phyloP scores from a whole-genome alignment of 2,888 invertebrate species.

The Erebia epiphron region DNA sequence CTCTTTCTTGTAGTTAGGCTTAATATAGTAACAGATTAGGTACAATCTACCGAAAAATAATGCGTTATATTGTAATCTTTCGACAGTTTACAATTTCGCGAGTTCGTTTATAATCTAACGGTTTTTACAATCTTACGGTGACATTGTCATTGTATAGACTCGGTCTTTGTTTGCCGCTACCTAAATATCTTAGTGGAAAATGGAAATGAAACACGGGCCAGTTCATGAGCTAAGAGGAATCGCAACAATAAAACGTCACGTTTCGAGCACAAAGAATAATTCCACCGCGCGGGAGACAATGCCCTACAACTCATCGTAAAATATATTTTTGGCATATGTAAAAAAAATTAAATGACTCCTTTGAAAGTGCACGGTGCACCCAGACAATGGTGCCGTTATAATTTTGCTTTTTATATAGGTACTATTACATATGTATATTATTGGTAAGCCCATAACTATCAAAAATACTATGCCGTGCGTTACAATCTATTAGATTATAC shows the following conservation, averaged over 20 bases:
- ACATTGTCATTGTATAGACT: background rate
- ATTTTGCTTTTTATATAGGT: slow-evolving; percentile 12
- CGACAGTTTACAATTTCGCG: too few species aligned
- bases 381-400: slow-evolving; percentile 25
- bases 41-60: too few species aligned
- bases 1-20: too few species aligned
- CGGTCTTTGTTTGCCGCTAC: slow-evolving; percentile 11
- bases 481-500: too few species aligned
- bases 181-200: slow-evolving; percentile 23
- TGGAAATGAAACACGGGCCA: slow-evolving; percentile 31
- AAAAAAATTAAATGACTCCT: slow-evolving; percentile 37
- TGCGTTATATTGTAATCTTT: too few species aligned
- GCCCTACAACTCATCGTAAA: slow-evolving; percentile 36
- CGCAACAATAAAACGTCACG: slow-evolving; percentile 24
- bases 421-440: too few species aligned
- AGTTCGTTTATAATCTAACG: too few species aligned
- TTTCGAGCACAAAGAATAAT: slow-evolving; percentile 29
- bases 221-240: slow-evolving; percentile 30
- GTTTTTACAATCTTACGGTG: too few species aligned
- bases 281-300: slow-evolving; percentile 32
- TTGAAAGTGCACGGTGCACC: slow-evolving; percentile 30
- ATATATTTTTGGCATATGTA: slow-evolving; percentile 39
- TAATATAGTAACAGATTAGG: too few species aligned
- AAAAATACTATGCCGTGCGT: too few species aligned
- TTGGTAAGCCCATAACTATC: too few species aligned